phyloP scores from a whole-genome alignment of 2,113 vertebrate species.

The Ranitomeya variabilis region DNA sequence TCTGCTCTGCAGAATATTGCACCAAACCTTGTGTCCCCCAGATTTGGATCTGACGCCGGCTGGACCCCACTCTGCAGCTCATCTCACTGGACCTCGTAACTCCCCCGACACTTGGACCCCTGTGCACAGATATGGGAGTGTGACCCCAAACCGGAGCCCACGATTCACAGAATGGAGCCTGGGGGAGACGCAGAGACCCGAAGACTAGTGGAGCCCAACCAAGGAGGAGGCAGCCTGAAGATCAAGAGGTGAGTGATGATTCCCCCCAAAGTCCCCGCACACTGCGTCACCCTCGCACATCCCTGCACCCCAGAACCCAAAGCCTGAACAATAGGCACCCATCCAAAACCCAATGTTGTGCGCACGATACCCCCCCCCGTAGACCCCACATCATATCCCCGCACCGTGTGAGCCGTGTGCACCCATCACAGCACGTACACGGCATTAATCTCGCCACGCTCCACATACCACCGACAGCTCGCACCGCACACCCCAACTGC shows the following conservation, averaged over 20 bases:
- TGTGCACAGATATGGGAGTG: not conserved
- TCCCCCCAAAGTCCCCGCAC: not conserved
- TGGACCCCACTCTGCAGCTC: not conserved
- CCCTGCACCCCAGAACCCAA: not conserved
- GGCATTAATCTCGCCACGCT: not conserved
- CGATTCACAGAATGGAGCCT: not conserved
- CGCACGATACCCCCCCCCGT: not conserved
- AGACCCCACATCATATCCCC: not conserved
- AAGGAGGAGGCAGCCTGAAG: not conserved
- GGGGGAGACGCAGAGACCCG: conserved; percentile 6
- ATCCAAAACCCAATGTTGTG: not conserved
- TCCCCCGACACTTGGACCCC: not conserved
- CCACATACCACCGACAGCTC: not conserved
- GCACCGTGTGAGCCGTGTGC: not conserved
- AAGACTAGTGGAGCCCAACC: conserved; percentile 17
- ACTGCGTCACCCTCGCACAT: not conserved
- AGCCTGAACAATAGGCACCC: not conserved
- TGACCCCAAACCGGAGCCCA: not conserved
- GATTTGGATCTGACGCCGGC: not conserved
- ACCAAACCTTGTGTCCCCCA: not conserved
- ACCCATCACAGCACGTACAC: not conserved
- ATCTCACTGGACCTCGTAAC: no score
- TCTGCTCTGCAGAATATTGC: not conserved
- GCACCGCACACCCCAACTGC: not conserved
- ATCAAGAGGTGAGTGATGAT: conserved; percentile 28